phyloP scores from a whole-genome alignment of 53 echinoderm and acorn worm genomes.

The Mesocentrotus franciscanus region DNA sequence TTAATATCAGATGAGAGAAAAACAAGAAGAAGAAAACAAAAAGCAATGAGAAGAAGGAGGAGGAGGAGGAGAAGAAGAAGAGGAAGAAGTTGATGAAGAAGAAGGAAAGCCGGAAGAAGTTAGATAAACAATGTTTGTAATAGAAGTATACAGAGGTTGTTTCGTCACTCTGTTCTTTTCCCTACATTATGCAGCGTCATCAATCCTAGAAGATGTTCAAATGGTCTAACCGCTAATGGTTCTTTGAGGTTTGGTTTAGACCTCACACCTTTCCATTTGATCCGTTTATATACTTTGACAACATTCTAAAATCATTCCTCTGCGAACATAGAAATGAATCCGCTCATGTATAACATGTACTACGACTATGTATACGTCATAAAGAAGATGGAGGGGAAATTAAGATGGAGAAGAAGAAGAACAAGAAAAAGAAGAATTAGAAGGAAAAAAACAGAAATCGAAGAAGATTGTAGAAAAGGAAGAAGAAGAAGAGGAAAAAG shows the following conservation, averaged over 20 bases:
- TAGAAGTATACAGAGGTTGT: too few relatives aligned
- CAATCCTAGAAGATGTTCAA: too few relatives aligned
- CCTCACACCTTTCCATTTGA: too few relatives aligned
- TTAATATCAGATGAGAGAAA: not conserved
- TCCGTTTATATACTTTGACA: too few relatives aligned
- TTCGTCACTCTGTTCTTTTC: too few relatives aligned
- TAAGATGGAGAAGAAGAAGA: not conserved
- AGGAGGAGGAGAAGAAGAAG: not conserved
- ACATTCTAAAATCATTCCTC: too few relatives aligned
- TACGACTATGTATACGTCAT: not conserved
- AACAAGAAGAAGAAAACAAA: not conserved
- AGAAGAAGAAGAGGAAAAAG: not conserved
- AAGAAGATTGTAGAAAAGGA: not conserved
- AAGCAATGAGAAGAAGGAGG: not conserved
- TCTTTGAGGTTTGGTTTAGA: too few relatives aligned
- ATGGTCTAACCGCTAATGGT: too few relatives aligned
- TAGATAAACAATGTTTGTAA: not conserved
- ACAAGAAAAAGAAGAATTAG: not conserved
- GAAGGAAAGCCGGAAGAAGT: not conserved
- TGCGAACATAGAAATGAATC: too few relatives aligned
- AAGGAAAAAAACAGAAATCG: not conserved
- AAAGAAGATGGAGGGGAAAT: not conserved
- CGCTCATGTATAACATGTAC: too few relatives aligned
- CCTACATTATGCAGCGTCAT: too few relatives aligned
- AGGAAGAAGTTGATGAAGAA: conserved; percentile 8